Conservation (phyloP, 2,888 invertebrate genomes). For the Synanthedon tipuliformis region DNA sequence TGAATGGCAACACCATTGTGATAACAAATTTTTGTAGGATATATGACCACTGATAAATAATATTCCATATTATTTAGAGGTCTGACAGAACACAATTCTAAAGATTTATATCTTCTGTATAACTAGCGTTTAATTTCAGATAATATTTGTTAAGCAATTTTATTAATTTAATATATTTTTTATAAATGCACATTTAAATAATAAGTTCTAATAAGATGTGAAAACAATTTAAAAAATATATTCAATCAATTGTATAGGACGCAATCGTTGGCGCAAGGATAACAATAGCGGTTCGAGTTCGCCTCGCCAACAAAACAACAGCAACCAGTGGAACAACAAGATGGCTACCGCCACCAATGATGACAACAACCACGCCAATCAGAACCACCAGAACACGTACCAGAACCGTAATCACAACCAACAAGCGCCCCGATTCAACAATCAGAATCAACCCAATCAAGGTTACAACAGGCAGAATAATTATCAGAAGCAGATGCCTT, state of each 20-base stretch:
- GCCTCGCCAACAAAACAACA: conserved; percentile 50
- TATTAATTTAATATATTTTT: no score
- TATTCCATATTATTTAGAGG: no score
- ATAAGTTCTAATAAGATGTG: no score
- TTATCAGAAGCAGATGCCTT: conserved; percentile 66
- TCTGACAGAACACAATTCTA: no score
- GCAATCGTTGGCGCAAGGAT: conserved; percentile 73
- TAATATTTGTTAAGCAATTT: no score
- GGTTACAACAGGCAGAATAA: conserved; percentile 57
- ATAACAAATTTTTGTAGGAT: no score
- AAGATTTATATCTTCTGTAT: no score
- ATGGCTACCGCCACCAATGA: conserved; percentile 46
- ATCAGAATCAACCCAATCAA: conserved; percentile 51
- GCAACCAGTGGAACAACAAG: conserved; percentile 66
- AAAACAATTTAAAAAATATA: no score
- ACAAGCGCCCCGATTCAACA: conserved; percentile 66
- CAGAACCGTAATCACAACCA: conserved; percentile 44
- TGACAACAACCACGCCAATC: conserved; percentile 17
- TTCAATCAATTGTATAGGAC: conserved; percentile 31
- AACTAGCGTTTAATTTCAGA: no score
- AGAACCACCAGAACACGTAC: conserved; percentile 26
- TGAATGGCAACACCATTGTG: neutral
- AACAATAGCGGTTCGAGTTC: conserved; percentile 60
- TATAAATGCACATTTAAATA: no score
- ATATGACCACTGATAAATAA: no score